Evolutionary conservation across 2,797 vertebrate genomes (phyloP).

Genomic region (Coregonus sp.): DNA sequence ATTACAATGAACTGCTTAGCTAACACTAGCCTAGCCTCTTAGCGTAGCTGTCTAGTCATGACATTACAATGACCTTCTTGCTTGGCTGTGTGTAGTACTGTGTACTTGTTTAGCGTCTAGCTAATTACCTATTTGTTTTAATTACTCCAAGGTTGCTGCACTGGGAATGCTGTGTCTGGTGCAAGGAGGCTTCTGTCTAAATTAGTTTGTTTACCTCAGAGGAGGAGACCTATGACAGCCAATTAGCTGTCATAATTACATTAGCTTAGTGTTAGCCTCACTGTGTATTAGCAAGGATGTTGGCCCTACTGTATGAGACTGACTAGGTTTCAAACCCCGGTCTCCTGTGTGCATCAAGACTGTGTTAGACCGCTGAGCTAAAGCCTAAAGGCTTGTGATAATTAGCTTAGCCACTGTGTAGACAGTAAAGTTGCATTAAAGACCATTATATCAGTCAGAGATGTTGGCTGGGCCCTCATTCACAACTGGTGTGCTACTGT

Average conservation of each 20-base stretch:
- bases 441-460: not conserved
- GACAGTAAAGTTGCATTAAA: conserved; percentile 22
- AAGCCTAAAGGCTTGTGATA: too few relatives aligned
- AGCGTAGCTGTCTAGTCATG: not conserved
- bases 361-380: too few relatives aligned
- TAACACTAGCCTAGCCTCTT: too few relatives aligned
- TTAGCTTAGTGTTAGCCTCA: not conserved
- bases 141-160: conserved; percentile 23
- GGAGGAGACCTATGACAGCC: conserved; percentile 1
- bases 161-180: conserved; percentile 1
- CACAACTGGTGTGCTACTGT: not conserved
- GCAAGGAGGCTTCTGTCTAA: not conserved
- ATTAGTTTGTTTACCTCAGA: conserved; percentile 12
- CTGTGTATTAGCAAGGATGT: not conserved
- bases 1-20: too few relatives aligned
- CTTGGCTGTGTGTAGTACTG: not conserved
- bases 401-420: not conserved
- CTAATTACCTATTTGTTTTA: conserved; percentile 30
- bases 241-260: conserved; percentile 20
- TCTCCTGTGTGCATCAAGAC: too few relatives aligned
- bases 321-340: too few relatives aligned
- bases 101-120: conserved; percentile 5
- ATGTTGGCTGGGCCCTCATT: not conserved
- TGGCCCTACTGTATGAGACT: too few relatives aligned
- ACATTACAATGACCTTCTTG: conserved; percentile 16